Conservation (phyloP, 2,797 vertebrate genomes). For the Oreonectes daqikongensis region DNA sequence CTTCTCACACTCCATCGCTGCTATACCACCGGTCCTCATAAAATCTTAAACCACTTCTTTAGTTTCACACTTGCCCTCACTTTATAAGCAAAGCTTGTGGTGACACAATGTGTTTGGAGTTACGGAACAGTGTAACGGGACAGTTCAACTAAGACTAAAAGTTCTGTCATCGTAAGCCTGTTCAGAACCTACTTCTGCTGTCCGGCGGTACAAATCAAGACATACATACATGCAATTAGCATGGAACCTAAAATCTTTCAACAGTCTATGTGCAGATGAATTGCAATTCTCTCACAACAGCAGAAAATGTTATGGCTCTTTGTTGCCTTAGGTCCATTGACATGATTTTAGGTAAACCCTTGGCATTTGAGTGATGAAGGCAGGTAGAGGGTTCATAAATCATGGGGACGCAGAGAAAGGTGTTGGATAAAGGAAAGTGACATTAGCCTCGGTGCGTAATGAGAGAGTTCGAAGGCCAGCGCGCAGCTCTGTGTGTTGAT, state of each 20-base stretch:
- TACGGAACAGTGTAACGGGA: neutral
- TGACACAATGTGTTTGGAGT: conserved; percentile 35
- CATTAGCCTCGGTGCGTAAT: conserved; percentile 51
- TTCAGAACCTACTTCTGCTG: neutral
- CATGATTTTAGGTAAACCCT: conserved; percentile 36
- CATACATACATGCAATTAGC: neutral
- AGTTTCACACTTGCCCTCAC: conserved; percentile 68
- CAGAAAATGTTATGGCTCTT: conserved; percentile 11
- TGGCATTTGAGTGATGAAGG: conserved; percentile 49
- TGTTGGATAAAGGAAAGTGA: conserved; percentile 60
- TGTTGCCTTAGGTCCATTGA: conserved; percentile 22
- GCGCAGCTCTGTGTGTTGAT: conserved; percentile 50
- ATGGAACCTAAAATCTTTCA: conserved; percentile 12
- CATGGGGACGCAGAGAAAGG: conserved; percentile 56
- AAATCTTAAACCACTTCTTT: conserved; percentile 74
- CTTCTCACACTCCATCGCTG: conserved; percentile 41
- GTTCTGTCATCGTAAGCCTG: too few species aligned
- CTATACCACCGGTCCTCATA: conserved; percentile 62
- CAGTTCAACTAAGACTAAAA: too few species aligned
- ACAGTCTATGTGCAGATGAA: conserved; percentile 15
- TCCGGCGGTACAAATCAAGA: neutral
- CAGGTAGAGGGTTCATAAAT: conserved; percentile 55
- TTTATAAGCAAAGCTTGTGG: conserved; percentile 72
- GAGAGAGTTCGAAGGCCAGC: conserved; percentile 42
- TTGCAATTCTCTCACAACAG: conserved; percentile 12